Conservation (phyloP, 2,888 invertebrate genomes). For the Ophonus ardosiacus region DNA sequence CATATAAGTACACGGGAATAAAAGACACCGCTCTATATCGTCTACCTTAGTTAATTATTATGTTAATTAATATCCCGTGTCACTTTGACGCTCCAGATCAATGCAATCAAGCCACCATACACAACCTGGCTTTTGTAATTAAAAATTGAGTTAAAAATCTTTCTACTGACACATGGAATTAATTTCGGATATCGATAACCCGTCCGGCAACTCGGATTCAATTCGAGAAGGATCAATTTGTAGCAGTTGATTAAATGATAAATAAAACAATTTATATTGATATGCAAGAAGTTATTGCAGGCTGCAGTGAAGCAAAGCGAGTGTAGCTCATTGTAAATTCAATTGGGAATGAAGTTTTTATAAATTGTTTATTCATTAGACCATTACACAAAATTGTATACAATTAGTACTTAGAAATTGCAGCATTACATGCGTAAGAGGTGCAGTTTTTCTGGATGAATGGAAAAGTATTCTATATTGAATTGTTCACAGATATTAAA, state of each 20-base stretch:
- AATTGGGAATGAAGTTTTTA: background rate
- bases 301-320: background rate
- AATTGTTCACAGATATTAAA: too few relatives aligned
- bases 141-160: slow-evolving; percentile 57
- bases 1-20: slow-evolving; percentile 16
- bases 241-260: slow-evolving; percentile 31
- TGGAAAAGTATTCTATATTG: too few relatives aligned
- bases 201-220: slow-evolving; percentile 10
- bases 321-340: background rate
- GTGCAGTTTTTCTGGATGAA: background rate
- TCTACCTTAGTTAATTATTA: slow-evolving; percentile 54
- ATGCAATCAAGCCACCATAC: slow-evolving; percentile 57
- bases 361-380: background rate
- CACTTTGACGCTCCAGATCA: slow-evolving; percentile 40
- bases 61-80: slow-evolving; percentile 58
- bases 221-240: slow-evolving; percentile 23
- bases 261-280: slow-evolving; percentile 36
- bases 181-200: slow-evolving; percentile 44
- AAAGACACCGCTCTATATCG: slow-evolving; percentile 31
- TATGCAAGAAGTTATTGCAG: slow-evolving; percentile 3
- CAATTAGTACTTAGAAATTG: background rate
- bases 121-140: slow-evolving; percentile 51
- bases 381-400: background rate
- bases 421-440: background rate
- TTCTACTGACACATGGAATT: slow-evolving; percentile 46